phyloP scores from a whole-genome alignment of 2,888 invertebrate genomes.

The Ceratothoa steindachneri region DNA sequence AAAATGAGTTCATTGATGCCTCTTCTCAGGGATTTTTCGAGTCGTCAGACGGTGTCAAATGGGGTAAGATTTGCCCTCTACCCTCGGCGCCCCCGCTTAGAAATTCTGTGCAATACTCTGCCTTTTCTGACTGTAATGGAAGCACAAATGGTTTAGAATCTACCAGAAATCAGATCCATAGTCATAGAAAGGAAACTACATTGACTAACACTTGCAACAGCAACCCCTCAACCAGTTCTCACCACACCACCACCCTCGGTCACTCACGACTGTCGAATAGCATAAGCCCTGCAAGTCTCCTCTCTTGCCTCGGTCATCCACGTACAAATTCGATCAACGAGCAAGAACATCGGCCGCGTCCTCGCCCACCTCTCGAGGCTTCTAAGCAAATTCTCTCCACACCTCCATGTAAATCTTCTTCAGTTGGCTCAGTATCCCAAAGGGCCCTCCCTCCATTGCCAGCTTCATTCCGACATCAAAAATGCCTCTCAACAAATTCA shows the following conservation, averaged over 20 bases:
- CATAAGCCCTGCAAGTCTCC: slow-evolving; percentile 28
- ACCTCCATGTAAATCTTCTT: slow-evolving; percentile 22
- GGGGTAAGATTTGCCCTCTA: slow-evolving; percentile 20
- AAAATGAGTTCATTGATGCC: slow-evolving; percentile 21
- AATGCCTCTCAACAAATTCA: background rate
- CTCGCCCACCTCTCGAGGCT: background rate
- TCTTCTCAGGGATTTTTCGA: slow-evolving; percentile 42
- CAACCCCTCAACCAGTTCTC: slow-evolving; percentile 26
- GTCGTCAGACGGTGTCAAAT: background rate
- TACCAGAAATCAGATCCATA: background rate
- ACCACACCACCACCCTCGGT: slow-evolving; percentile 25
- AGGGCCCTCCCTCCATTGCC: slow-evolving; percentile 38
- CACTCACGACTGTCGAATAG: slow-evolving; percentile 26
- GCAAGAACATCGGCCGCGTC: slow-evolving; percentile 19
- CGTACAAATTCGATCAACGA: slow-evolving; percentile 18
- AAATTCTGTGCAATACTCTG: background rate
- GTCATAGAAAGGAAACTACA: background rate
- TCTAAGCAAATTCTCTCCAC: slow-evolving; percentile 7
- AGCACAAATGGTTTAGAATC: background rate
- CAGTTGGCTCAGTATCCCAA: slow-evolving; percentile 32
- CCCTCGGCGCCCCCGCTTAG: slow-evolving; percentile 31
- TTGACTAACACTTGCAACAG: slow-evolving; percentile 9
- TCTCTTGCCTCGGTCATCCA: slow-evolving; percentile 37
- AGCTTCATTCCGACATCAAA: background rate
- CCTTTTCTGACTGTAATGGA: background rate